Base-by-base conservation (phyloP, 2,113 vertebrate genomes). In the Oplegnathus fasciatus region DNA sequence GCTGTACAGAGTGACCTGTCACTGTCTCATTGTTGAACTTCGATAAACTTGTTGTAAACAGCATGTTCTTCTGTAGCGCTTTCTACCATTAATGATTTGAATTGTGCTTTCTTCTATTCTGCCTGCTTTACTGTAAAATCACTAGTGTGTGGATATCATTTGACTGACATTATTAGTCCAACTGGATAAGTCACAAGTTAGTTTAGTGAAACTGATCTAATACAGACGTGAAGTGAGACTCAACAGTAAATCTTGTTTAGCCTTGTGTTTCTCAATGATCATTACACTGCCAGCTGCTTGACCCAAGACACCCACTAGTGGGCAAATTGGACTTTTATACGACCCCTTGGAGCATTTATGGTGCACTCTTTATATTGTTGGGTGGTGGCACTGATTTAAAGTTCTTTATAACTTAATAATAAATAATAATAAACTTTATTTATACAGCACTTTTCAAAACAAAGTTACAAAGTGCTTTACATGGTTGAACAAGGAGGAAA, bases 141-240 rank as follows among this genome's bases (percentile, higher is more conserved):
- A 17, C 17, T 28, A 8, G 18, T 0, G 14, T 15, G 17, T 78
- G 66, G 37, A n/a, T 11, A 37, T 66, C 7, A 46, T 75, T 30
- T 74, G 40, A 52, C 62, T 46, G 24, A 72, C 73, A 46, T 48
- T 37, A 81, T 81, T 81, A 57, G 67, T 28, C 9, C 7, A 62
- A 52, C 40, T 26, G 50, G 40, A 70, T 6, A 44, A 81, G 64
- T 14, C 42, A 55, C 71, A 72, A 61, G 44, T 71, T 46, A 40
- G 83, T 78, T 69, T n/a, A 69, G 55, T 76, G 62, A 73, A 77
- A 77, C 22, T 69, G 57, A 84, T 78, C 28, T 52, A 30, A 78
- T 78, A 24, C 26, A 30, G 50, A 46, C 71, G 42, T 26, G 52
- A 69, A 80, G 70, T 22, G 28, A 60, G 42, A 71, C 55, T 69